Conservation (phyloP, 2,113 vertebrate genomes). For the Falco punctatus region DNA sequence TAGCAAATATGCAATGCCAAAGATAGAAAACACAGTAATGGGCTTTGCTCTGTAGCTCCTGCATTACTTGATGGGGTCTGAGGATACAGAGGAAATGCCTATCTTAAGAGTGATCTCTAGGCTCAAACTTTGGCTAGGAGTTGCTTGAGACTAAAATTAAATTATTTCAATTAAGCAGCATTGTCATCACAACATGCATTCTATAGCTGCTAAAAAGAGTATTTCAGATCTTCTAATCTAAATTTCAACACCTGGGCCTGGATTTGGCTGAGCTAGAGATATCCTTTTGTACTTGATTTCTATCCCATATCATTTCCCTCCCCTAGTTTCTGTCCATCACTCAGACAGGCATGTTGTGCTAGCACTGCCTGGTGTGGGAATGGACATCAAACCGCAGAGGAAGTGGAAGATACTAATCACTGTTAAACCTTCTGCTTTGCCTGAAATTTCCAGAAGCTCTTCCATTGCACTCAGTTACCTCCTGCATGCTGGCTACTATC, state of each 20-base stretch:
- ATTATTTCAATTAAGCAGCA: neutral
- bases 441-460: neutral
- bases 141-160: neutral
- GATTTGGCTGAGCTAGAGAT: neutral
- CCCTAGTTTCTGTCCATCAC: neutral
- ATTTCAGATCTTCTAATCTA: neutral
- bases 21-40: conserved; percentile 56
- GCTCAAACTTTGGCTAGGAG: neutral
- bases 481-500: fast-evolving
- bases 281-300: neutral
- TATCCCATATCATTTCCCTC: neutral
- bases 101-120: neutral
- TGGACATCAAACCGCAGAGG: neutral
- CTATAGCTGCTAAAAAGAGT: neutral
- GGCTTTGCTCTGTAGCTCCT: conserved; percentile 27
- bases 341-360: neutral
- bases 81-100: neutral
- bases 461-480: neutral
- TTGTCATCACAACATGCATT: neutral
- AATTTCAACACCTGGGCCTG: neutral
- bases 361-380: fast-evolving
- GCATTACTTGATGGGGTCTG: neutral
- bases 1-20: conserved; percentile 26
- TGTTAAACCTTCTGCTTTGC: neutral
- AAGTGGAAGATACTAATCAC: neutral